Conservation (phyloP, 2,888 invertebrate species). For the Netelia inedita region DNA sequence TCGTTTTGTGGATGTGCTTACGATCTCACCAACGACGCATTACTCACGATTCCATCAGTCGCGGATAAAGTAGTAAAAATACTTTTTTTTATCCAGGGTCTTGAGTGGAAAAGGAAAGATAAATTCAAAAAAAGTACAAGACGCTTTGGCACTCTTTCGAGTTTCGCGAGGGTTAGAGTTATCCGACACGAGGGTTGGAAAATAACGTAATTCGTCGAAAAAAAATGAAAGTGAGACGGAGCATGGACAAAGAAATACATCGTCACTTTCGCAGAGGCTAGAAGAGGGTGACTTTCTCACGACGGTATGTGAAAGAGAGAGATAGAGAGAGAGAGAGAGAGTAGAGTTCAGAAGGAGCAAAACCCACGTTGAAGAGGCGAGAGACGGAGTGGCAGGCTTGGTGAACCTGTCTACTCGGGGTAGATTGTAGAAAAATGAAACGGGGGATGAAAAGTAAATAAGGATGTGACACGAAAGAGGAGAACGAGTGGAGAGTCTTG, state of each 20-base stretch:
- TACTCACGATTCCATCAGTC: background rate
- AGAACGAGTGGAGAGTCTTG: conserved; percentile 60
- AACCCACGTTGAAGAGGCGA: conserved; percentile 47
- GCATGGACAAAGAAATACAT: conserved; percentile 22
- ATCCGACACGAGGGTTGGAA: conserved; percentile 66
- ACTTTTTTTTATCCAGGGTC: background rate
- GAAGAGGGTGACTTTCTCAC: conserved; percentile 34
- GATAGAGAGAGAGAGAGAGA: background rate
- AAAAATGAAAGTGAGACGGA: conserved; percentile 46
- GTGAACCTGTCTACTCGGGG: conserved; percentile 68
- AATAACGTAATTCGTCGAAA: conserved; percentile 47
- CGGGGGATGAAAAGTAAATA: conserved; percentile 80
- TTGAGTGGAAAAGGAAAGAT: conserved; percentile 43
- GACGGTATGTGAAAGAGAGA: conserved; percentile 5
- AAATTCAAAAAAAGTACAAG: conserved; percentile 56
- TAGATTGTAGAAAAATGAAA: conserved; percentile 75
- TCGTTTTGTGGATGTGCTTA: background rate
- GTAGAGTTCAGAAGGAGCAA: conserved; percentile 40
- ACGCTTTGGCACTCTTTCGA: conserved; percentile 48
- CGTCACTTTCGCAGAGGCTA: conserved; percentile 11
- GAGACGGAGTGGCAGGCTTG: conserved; percentile 67
- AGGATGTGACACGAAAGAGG: conserved; percentile 75
- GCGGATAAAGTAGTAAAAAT: no score
- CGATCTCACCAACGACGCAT: background rate
- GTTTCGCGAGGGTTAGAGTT: no score